phyloP scores from a whole-genome alignment of 2,888 invertebrate genomes.

The Drosophila suboccidentalis region DNA sequence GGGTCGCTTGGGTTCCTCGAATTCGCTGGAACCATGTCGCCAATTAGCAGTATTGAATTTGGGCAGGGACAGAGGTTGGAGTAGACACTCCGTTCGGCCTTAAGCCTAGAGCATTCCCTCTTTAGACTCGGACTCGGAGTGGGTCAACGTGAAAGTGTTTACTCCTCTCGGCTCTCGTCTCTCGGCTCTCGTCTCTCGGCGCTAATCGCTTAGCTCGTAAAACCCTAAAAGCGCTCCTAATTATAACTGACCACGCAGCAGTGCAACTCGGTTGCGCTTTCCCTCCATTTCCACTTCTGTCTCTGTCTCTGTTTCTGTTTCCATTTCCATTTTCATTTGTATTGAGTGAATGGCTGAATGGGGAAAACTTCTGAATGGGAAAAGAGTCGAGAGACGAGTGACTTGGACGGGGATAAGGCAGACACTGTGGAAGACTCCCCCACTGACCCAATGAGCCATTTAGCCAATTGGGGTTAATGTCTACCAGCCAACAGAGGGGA shows the following conservation, averaged over 20 bases:
- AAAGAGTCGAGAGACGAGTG: constrained; percentile 22
- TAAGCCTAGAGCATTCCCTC: constrained; percentile 1
- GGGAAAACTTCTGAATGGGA: constrained; percentile 57
- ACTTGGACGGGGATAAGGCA: constrained; percentile 45
- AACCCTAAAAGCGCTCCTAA: constrained; percentile 67
- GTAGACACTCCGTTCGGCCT: not conserved
- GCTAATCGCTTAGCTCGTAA: constrained; percentile 75
- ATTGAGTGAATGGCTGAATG: constrained; percentile 47
- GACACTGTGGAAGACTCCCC: constrained; percentile 43
- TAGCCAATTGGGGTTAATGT: constrained; percentile 82
- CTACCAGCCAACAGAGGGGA: constrained; percentile 30
- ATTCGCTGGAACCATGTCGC: constrained; percentile 48
- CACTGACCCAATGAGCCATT: constrained; percentile 84
- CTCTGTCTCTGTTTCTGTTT: constrained; percentile 34
- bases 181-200: constrained; percentile 26
- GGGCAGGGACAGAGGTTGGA: not conserved
- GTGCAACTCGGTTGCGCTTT: constrained; percentile 67
- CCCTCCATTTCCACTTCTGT: constrained; percentile 35
- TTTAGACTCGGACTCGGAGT: constrained; percentile 10
- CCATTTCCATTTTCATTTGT: constrained; percentile 28
- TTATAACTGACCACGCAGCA: constrained; percentile 83
- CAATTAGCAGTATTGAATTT: constrained; percentile 76
- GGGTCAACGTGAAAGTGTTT: constrained; percentile 63
- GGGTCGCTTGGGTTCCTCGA: constrained; percentile 42
- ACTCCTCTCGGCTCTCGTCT: constrained; percentile 39